Percentiles rank a stretch among this genome's conserved stretches.
Conservation (phyloP, 2,888 invertebrate species). For the Cistogaster globosa region DNA sequence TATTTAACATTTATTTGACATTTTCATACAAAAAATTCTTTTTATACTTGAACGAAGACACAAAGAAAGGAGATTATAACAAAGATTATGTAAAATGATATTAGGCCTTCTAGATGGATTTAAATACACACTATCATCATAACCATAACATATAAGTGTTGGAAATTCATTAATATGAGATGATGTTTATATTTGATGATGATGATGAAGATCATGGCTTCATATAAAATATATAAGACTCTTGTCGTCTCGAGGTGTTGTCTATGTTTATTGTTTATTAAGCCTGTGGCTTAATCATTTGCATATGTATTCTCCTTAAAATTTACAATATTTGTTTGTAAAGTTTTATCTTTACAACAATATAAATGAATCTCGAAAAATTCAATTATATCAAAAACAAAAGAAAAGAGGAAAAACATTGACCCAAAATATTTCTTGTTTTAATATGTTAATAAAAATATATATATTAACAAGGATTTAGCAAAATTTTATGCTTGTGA, state of each 20-base stretch:
- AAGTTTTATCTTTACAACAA: not conserved
- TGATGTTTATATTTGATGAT: not conserved
- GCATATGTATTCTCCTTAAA: constrained; percentile 37
- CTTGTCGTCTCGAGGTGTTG: constrained; percentile 49
- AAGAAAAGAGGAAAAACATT: constrained; percentile 5
- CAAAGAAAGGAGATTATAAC: not conserved
- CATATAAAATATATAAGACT: constrained; percentile 39
- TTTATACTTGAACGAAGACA: not conserved
- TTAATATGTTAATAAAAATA: no score
- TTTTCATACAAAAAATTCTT: no score
- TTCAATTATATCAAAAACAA: constrained; percentile 19
- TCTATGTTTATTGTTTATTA: constrained; percentile 18
- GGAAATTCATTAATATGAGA: constrained; percentile 1
- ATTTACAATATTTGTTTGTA: constrained; percentile 21
- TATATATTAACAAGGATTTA: no score
- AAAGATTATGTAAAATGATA: constrained; percentile 26
- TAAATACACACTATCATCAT: constrained; percentile 6
- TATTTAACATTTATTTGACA: no score
- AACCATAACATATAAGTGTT: constrained; percentile 1
- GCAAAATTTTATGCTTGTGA: not conserved
- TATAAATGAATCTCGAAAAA: not conserved
- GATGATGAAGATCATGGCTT: constrained; percentile 35
- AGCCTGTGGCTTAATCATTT: constrained; percentile 21
- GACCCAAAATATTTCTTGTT: constrained; percentile 19
- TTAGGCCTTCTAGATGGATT: not conserved